phyloP scores from a whole-genome alignment of 2,113 vertebrate genomes.

The Oceanodroma tethys region DNA sequence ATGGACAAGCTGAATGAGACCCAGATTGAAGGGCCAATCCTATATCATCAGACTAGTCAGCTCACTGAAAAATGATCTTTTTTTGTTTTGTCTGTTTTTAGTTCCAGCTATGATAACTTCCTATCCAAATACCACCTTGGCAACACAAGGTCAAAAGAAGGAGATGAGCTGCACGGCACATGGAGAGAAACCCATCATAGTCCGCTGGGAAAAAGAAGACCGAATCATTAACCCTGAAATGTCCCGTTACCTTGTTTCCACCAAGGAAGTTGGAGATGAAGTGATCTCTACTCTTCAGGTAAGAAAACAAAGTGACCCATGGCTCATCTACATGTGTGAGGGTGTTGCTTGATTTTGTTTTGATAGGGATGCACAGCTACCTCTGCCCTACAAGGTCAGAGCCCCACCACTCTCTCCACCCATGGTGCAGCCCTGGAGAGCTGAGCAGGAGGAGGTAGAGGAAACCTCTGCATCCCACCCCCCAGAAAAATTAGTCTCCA shows the following conservation, averaged over 20 bases:
- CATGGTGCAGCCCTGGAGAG: not conserved
- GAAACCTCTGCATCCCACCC: not conserved
- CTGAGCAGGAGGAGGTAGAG: not conserved
- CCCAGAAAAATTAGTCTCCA: not conserved
- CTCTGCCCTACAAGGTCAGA: not conserved
- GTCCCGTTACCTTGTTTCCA: slow-evolving; percentile 92
- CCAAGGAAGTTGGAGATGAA: slow-evolving; percentile 93
- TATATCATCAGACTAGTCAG: not conserved
- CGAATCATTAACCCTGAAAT: slow-evolving; percentile 97
- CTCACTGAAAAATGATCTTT: not conserved
- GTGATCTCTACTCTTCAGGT: slow-evolving; percentile 95
- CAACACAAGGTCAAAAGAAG: slow-evolving; percentile 95
- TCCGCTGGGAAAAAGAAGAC: slow-evolving; percentile 99
- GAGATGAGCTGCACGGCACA: slow-evolving; percentile 95
- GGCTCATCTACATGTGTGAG: not conserved
- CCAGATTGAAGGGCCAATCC: not conserved
- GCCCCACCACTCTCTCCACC: not conserved
- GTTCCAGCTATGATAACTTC: slow-evolving; percentile 99
- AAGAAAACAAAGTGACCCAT: not conserved
- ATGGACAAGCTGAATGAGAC: not conserved
- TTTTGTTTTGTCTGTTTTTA: slow-evolving; percentile 57
- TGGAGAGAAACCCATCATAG: slow-evolving; percentile 97
- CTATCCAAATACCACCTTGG: slow-evolving; percentile 96
- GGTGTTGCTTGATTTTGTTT: not conserved
- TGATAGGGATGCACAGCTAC: not conserved